Evolutionary conservation across 2,888 invertebrate genomes (phyloP).

Genomic region (Polylopha cassiicola): DNA sequence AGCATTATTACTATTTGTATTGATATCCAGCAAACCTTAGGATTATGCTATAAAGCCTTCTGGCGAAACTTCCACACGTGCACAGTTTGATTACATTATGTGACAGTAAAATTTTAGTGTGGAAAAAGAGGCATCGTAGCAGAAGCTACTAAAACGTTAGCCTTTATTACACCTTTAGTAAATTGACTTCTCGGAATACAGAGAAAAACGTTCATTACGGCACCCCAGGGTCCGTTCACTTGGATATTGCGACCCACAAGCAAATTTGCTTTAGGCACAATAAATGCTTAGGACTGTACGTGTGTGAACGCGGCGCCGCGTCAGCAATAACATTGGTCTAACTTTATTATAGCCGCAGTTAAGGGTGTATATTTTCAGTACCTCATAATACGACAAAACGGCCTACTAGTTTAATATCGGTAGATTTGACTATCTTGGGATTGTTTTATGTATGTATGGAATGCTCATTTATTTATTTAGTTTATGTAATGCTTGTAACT

Average conservation of each 20-base stretch:
- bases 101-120: constrained; percentile 47
- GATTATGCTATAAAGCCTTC: constrained; percentile 27
- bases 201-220: constrained; percentile 71
- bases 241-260: constrained; percentile 72
- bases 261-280: constrained; percentile 73
- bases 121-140: constrained; percentile 34
- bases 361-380: too few relatives aligned
- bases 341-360: too few relatives aligned
- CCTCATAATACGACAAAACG: too few relatives aligned
- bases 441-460: too few relatives aligned
- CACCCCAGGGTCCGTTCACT: constrained; percentile 62
- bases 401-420: too few relatives aligned
- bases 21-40: constrained; percentile 34
- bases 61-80: constrained; percentile 33
- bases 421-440: too few relatives aligned
- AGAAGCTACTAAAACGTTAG: constrained; percentile 45
- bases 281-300: constrained; percentile 65
- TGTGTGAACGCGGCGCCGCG: constrained; percentile 41
- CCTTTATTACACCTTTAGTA: constrained; percentile 62
- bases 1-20: constrained; percentile 26
- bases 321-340: constrained; percentile 48
- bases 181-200: constrained; percentile 58
- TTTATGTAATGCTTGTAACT: too few relatives aligned
- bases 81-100: constrained; percentile 46
- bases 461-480: too few relatives aligned